These are phyloP conservation scores for Echiichthys vipera DNA, from an alignment of 2,797 vertebrate genomes.

Conservation along the genomic window DNA sequence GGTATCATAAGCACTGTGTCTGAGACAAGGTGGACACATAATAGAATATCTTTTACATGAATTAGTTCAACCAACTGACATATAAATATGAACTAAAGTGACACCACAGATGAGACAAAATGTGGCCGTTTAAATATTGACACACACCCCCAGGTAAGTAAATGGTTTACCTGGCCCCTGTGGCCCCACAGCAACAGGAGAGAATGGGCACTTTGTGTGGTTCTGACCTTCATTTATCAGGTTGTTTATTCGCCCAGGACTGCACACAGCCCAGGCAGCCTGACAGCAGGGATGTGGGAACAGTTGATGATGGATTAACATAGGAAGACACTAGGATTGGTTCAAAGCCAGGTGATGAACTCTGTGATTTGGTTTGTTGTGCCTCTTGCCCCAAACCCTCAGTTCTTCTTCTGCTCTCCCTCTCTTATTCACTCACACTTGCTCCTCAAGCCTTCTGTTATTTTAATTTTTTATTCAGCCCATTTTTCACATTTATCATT, in stretches of 20 bases:
- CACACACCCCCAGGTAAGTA: conserved; percentile 47
- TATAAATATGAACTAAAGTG: conserved; percentile 36
- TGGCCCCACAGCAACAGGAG: conserved; percentile 45
- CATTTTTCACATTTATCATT: conserved; percentile 50
- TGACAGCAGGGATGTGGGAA: conserved; percentile 64
- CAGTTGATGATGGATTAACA: conserved; percentile 72
- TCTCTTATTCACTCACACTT: conserved; percentile 1
- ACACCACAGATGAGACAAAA: conserved; percentile 37
- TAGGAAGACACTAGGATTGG: conserved; percentile 52
- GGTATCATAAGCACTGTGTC: conserved; percentile 45
- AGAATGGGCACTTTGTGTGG: conserved; percentile 54
- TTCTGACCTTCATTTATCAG: conserved; percentile 71
- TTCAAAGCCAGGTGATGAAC: conserved; percentile 64
- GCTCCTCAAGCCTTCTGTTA: conserved; percentile 11
- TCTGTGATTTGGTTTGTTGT: conserved; percentile 47
- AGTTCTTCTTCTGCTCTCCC: conserved; percentile 13
- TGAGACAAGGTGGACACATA: conserved; percentile 46
- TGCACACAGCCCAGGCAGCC: conserved; percentile 48
- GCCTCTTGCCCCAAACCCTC: conserved; percentile 29
- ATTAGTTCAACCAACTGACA: conserved; percentile 31
- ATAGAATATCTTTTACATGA: conserved; percentile 41
- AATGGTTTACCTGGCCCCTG: conserved; percentile 62
- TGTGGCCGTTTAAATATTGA: conserved; percentile 47
- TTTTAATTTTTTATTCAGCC: background rate
- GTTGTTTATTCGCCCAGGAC: conserved; percentile 67